These are phyloP conservation scores for Garrulus glandarius DNA, from an alignment of 2,797 vertebrate species.

Conservation along the genomic window DNA sequence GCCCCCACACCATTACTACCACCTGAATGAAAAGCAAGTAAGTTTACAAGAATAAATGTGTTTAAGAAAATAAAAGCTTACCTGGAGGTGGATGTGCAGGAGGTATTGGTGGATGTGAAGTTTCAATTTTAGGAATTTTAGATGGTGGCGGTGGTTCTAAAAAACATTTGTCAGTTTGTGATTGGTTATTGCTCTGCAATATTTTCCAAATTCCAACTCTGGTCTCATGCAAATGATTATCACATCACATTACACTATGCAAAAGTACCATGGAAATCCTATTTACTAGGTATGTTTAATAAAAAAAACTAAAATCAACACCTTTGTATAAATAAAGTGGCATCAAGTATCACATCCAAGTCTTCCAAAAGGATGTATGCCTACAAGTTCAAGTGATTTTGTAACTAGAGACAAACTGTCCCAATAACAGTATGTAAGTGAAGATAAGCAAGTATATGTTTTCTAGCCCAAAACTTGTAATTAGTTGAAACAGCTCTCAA, in stretches of 20 bases:
- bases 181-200: neutral
- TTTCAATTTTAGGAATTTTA: slow-evolving; percentile 93
- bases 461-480: neutral
- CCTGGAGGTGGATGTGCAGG: slow-evolving; percentile 89
- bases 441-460: neutral
- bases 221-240: neutral
- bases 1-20: neutral
- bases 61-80: slow-evolving; percentile 55
- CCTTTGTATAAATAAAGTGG: neutral
- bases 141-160: slow-evolving; percentile 88
- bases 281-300: neutral
- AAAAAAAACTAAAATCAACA: neutral
- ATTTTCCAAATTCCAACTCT: neutral
- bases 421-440: neutral
- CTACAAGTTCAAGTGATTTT: neutral
- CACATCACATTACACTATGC: neutral
- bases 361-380: neutral
- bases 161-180: slow-evolving; percentile 35
- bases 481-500: neutral
- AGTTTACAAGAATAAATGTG: neutral
- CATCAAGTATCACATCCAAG: neutral
- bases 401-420: neutral
- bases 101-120: slow-evolving; percentile 89
- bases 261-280: neutral
- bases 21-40: neutral